Conservation (phyloP, 92 coral and sea anemone species). For the Umimayanthus chanpuru region DNA sequence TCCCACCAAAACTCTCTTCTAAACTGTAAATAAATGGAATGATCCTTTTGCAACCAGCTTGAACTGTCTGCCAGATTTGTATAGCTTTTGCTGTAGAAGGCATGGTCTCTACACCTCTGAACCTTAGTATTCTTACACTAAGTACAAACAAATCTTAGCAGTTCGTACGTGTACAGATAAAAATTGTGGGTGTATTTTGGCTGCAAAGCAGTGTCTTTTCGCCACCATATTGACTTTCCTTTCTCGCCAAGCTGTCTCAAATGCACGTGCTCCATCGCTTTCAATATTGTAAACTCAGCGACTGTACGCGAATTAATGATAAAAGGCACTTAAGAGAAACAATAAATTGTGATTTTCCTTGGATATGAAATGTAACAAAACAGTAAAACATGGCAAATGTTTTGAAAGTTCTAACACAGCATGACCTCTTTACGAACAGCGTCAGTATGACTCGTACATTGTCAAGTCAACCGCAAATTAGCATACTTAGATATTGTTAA, state of each 20-base stretch:
- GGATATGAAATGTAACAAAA: conserved; percentile 21
- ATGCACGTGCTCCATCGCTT: not conserved
- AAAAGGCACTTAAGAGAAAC: conserved; percentile 17
- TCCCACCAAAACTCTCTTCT: no score
- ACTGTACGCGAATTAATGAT: conserved; percentile 7
- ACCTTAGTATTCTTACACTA: not conserved
- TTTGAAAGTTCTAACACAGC: not conserved
- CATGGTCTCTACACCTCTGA: no score
- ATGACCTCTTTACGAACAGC: not conserved
- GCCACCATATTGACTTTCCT: not conserved
- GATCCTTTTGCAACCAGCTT: no score
- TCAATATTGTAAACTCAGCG: conserved; percentile 8
- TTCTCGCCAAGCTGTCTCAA: conserved; percentile 19
- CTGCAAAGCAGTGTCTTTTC: not conserved
- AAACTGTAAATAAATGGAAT: no score
- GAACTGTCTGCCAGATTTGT: no score
- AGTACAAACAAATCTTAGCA: not conserved
- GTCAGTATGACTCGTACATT: not conserved
- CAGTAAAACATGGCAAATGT: conserved; percentile 2
- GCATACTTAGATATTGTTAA: conserved; percentile 38
- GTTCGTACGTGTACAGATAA: not conserved
- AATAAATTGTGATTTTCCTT: not conserved
- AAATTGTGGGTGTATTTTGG: not conserved
- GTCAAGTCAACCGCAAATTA: not conserved
- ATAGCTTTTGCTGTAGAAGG: no score